phyloP scores from a whole-genome alignment of 2,113 vertebrate genomes.

The Thymallus thymallus region DNA sequence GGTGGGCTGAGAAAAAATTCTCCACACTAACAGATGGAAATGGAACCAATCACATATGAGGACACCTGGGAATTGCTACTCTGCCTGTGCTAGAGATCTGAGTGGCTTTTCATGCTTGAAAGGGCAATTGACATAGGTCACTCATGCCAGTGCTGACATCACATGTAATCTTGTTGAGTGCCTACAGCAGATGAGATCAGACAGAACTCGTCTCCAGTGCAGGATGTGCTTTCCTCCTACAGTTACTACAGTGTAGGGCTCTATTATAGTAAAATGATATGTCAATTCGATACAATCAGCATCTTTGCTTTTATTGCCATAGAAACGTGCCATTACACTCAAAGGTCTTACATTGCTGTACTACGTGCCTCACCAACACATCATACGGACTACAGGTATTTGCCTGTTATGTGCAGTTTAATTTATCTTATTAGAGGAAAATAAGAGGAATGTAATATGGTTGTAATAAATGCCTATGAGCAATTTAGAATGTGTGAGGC shows the following conservation, averaged over 20 bases:
- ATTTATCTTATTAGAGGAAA: neutral
- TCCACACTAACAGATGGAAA: conserved; percentile 2
- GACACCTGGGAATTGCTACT: neutral
- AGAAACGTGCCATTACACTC: neutral
- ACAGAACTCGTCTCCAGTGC: neutral
- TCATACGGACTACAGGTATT: neutral
- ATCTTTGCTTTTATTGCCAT: neutral
- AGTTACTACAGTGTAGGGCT: neutral
- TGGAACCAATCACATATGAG: conserved; percentile 3
- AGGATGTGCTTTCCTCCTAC: neutral
- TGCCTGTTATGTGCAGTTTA: neutral
- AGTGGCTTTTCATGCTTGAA: neutral
- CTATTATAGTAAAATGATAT: neutral
- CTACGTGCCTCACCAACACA: neutral
- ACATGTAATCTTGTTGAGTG: conserved; percentile 3
- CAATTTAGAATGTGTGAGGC: neutral
- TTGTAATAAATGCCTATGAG: neutral
- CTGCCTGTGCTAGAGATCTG: neutral
- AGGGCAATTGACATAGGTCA: neutral
- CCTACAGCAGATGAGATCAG: neutral
- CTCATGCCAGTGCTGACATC: neutral
- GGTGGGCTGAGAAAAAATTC: neutral
- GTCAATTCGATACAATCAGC: neutral
- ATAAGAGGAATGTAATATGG: neutral
- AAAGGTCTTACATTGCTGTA: neutral